Evolutionary conservation across 2,113 vertebrate species (phyloP), one percentile per base, ranked within the genome.

Genomic region (Cygnus buccinator): DNA sequence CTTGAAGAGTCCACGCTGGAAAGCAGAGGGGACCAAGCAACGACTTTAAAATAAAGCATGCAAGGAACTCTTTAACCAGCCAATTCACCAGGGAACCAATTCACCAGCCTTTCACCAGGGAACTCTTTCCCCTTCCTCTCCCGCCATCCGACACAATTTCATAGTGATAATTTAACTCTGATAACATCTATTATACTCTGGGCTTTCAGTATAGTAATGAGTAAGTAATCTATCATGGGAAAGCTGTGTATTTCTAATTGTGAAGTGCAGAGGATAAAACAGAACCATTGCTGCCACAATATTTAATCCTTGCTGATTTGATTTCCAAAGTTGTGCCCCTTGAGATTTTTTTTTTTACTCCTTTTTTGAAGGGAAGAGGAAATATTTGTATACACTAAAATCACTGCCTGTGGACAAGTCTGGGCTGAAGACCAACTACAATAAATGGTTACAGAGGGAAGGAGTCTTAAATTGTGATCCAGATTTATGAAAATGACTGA

Each of bases 401-500:
- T 81, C 48, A 91, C 66, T 2, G 73, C 82, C 94, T 88, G 79
- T 84, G 57, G 92, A 93, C 72, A 93, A 86, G 72, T 90, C 83
- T 93, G 87, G 93, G 90, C 93, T 86, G 85, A 86, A 95, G 82
- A 95, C 79, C 88, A 94, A 77, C 13, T 81, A 68, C 68, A 54
- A 84, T 52, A 92, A 91, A 95, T 55, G 71, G 81, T 35, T 94
- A 66, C 59, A 87, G 59, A 66, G 76, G 26, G 79, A 44, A 94
- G 18, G 39, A 93, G 68, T 35, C 65, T 95, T 84, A 87, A 92
- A 87, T 62, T 2, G 0, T 50, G 41, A 90, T 73, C 41, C 0
- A 1, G 37, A 80, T 85, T 92, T 83, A 87, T 91, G 74, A 82
- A 89, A 96, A 91, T 50, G n/a, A 67, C 74, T 39, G 55, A 82